Evolutionary conservation across 2,113 vertebrate species (phyloP), one percentile per base, ranked within the genome.

Genomic region (Hippocampus mohnikei): DNA sequence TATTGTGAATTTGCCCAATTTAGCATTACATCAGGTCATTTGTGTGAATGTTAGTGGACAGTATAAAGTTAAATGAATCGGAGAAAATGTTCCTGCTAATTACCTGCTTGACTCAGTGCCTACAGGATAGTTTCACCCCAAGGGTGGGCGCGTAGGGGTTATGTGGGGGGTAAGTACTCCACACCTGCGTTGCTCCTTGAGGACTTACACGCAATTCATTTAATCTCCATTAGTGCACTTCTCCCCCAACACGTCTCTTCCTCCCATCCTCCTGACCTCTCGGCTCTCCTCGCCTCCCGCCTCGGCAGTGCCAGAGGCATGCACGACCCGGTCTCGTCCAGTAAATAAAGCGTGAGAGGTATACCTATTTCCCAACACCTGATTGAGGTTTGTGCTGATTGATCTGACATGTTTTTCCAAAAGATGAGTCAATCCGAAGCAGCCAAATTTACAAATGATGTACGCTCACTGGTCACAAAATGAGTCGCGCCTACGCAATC

Each of bases 131-230:
- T 80, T 81, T 41, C 64, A 69, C 80, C 40, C 55, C 46, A 55
- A 84, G n/a, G 76, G 69, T 64, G 68, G 80, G 77, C 29, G 71
- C 84, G 80, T 81, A 71, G 71, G 76, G 87, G 81, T 70, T 8
- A 69, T 1, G 55, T 33, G 56, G 53, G 74, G 77, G 77, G 73
- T 78, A 80, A 84, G 71, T 48, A 72, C 71, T 59, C 81, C 74
- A 87, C 89, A 91, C 89, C 89, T 91, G 89, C 21, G 37, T 68
- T 50, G 73, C 82, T 81, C 64, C 78, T 85, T 27, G 66, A 77
- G 80, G 67, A 83, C 37, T 79, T 85, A 73, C 65, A 73, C 80
- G 69, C 25, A 3, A 84, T 81, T 88, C 63, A 69, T 84, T 85
- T 80, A 84, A 83, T 88, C 84, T 86, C 69, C 69, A 16, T 82